These are phyloP conservation scores for Sthenelais limicola DNA, from an alignment of 2,888 invertebrate genomes.

Conservation along the genomic window DNA sequence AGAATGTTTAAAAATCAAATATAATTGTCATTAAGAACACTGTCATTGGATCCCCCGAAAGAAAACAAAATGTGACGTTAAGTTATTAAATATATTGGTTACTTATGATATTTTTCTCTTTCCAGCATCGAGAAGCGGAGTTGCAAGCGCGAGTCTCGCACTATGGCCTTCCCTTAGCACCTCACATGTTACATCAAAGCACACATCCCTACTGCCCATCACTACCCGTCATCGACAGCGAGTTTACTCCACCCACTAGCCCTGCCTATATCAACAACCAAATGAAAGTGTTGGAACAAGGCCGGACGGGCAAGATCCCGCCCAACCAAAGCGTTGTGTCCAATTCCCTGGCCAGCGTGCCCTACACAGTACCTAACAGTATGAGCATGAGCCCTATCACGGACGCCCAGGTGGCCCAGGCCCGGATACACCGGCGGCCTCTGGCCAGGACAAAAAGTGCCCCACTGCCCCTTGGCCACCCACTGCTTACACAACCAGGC, in stretches of 20 bases:
- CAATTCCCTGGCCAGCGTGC: constrained; percentile 47
- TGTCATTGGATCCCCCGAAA: too few species aligned
- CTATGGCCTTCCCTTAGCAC: constrained; percentile 79
- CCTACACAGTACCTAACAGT: constrained; percentile 39
- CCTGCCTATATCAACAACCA: constrained; percentile 75
- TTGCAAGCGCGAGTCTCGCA: constrained; percentile 81
- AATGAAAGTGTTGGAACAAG: constrained; percentile 72
- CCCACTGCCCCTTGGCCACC: constrained; percentile 90
- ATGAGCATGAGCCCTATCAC: constrained; percentile 74
- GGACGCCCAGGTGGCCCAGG: constrained; percentile 75
- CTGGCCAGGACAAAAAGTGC: constrained; percentile 95
- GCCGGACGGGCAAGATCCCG: constrained; percentile 9
- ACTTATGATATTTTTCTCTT: constrained; percentile 1
- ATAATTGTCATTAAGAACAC: too few species aligned
- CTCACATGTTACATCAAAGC: constrained; percentile 79
- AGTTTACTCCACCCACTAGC: constrained; percentile 73
- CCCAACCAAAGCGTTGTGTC: constrained; percentile 1
- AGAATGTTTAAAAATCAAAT: too few species aligned
- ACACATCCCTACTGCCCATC: constrained; percentile 82
- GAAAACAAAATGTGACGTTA: too few species aligned
- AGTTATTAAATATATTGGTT: neutral
- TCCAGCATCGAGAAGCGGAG: constrained; percentile 78
- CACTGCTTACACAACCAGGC: constrained; percentile 78
- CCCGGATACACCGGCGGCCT: constrained; percentile 75
- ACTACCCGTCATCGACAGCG: constrained; percentile 75